These are phyloP conservation scores for Centruroides sculpturatus DNA, from an alignment of 1,140 invertebrate species.

Conservation along the genomic window DNA sequence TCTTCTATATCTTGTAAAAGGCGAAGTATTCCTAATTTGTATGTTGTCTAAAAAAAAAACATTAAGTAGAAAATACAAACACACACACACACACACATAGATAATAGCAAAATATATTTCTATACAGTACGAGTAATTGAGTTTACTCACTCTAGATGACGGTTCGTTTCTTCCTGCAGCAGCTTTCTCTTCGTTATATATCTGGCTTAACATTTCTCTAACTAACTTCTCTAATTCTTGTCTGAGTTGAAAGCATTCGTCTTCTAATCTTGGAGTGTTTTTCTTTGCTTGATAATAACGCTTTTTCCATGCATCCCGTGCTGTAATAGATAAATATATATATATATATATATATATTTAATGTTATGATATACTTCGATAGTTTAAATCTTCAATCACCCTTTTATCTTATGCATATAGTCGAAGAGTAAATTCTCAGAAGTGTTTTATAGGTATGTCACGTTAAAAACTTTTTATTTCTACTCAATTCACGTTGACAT, in stretches of 20 bases:
- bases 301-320: conserved; percentile 34
- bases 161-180: neutral
- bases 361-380: no score
- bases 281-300: conserved; percentile 35
- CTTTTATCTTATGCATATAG: no score
- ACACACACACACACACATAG: neutral
- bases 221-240: conserved; percentile 30
- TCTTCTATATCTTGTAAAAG: conserved; percentile 37
- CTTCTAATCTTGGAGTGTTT: conserved; percentile 30
- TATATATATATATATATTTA: no score
- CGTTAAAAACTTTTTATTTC: no score
- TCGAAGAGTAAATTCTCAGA: no score
- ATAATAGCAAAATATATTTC: no score
- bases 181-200: conserved; percentile 1
- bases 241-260: conserved; percentile 27
- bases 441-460: no score
- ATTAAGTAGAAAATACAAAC: neutral
- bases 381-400: no score
- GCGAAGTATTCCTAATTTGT: conserved; percentile 32
- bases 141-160: conserved; percentile 7
- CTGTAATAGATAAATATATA: conserved; percentile 19
- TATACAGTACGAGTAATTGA: no score
- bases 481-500: no score
- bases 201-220: conserved; percentile 8
- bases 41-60: conserved; percentile 18